Conservation (phyloP, 1,140 invertebrate genomes). For the Cardiocondyla obscurior region DNA sequence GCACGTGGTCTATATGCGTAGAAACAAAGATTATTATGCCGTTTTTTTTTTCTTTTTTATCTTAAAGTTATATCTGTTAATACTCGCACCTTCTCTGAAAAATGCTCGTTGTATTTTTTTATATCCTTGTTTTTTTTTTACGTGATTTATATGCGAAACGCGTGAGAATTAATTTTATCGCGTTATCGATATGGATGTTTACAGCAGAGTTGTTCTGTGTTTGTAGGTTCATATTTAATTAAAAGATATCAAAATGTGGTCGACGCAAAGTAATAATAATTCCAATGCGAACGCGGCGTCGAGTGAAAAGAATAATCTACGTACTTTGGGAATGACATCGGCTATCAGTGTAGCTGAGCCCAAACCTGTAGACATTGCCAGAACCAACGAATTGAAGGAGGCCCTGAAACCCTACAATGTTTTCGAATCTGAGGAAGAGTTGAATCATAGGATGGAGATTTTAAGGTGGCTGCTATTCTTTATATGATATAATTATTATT, state of each 20-base stretch:
- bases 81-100: no score
- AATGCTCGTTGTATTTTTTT: no score
- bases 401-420: constrained; percentile 94
- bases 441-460: constrained; percentile 94
- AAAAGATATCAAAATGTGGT: constrained; percentile 74
- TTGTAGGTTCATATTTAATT: constrained; percentile 37
- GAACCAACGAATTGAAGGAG: constrained; percentile 93
- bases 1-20: no score
- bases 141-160: no score
- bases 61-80: no score
- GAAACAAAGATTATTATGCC: no score
- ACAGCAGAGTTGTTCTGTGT: neutral
- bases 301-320: constrained; percentile 74
- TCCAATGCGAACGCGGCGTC: constrained; percentile 66
- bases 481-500: neutral
- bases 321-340: constrained; percentile 94
- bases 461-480: constrained; percentile 82
- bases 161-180: neutral
- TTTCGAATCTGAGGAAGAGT: constrained; percentile 95
- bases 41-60: no score
- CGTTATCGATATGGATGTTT: neutral
- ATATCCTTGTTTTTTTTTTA: no score
- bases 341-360: constrained; percentile 95
- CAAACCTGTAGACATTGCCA: constrained; percentile 92
- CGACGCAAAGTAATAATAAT: constrained; percentile 71